Percentiles rank a stretch among this genome's conserved stretches.
Evolutionary conservation across 2,113 vertebrate species (phyloP).

Genomic region (Prionailurus viverrinus): DNA sequence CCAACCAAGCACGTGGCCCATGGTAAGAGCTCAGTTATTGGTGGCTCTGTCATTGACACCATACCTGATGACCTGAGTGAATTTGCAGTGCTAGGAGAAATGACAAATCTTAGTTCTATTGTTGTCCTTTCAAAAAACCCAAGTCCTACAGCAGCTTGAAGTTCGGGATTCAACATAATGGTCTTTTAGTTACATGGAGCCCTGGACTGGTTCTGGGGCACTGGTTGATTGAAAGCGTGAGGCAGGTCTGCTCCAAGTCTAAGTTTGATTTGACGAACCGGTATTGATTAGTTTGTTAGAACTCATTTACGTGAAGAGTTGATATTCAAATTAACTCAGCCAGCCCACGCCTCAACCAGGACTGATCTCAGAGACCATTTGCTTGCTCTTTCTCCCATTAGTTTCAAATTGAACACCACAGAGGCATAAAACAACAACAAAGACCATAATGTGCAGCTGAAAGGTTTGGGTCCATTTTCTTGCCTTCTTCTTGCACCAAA

Average conservation of each 20-base stretch:
- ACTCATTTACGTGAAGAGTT: not conserved
- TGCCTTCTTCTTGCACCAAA: constrained; percentile 60
- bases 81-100: not conserved
- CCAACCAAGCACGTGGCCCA: not conserved
- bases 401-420: constrained; percentile 69
- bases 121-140: not conserved
- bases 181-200: not conserved
- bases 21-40: not conserved
- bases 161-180: not conserved
- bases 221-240: not conserved
- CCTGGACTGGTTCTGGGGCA: not conserved
- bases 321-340: constrained; percentile 25
- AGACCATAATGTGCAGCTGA: not conserved
- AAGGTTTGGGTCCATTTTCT: constrained; percentile 69
- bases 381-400: constrained; percentile 35
- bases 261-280: not conserved
- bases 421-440: constrained; percentile 59
- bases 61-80: not conserved
- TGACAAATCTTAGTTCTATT: not conserved
- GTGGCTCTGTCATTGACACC: not conserved
- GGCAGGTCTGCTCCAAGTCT: not conserved
- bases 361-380: constrained; percentile 45
- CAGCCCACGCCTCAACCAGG: constrained; percentile 23
- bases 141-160: not conserved
- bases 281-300: constrained; percentile 5